Percentiles rank a stretch among this genome's conserved stretches.
phyloP scores from a whole-genome alignment of 2,888 invertebrate species.

The Tribolium freemani region DNA sequence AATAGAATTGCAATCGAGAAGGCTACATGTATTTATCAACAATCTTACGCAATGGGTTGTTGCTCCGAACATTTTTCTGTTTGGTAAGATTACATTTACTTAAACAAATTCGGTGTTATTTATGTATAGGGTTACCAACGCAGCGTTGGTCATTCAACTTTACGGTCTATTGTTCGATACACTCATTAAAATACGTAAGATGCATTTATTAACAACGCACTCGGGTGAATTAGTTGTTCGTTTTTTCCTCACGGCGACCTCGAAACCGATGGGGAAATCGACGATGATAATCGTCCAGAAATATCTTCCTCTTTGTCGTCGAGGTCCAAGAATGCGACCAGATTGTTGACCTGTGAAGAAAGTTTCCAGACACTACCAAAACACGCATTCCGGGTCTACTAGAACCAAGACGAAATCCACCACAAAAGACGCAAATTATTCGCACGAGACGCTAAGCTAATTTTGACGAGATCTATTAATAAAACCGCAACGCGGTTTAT shows the following conservation, averaged over 20 bases:
- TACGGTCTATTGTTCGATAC: slow-evolving; percentile 42
- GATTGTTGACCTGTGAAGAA: slow-evolving; percentile 40
- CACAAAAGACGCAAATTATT: background rate
- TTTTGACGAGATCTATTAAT: slow-evolving; percentile 17
- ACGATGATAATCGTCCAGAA: slow-evolving; percentile 29
- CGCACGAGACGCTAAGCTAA: background rate
- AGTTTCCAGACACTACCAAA: slow-evolving; percentile 33
- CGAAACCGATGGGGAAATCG: slow-evolving; percentile 14
- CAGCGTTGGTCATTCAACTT: slow-evolving; percentile 42
- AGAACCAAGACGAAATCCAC: background rate
- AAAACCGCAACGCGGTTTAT: background rate
- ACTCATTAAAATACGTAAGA: slow-evolving; percentile 44
- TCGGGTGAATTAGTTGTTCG: slow-evolving; percentile 24
- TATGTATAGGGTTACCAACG: slow-evolving; percentile 39
- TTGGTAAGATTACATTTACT: slow-evolving; percentile 38
- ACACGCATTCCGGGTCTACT: slow-evolving; percentile 23
- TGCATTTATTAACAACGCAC: slow-evolving; percentile 44
- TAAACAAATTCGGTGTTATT: slow-evolving; percentile 45
- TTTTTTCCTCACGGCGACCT: slow-evolving; percentile 22
- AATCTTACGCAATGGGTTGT: slow-evolving; percentile 47
- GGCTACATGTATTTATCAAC: slow-evolving; percentile 44
- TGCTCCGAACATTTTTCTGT: slow-evolving; percentile 44
- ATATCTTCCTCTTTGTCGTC: slow-evolving; percentile 27
- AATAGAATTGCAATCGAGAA: slow-evolving; percentile 47
- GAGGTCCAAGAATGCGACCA: slow-evolving; percentile 38